Evolutionary conservation across 2,113 vertebrate genomes (phyloP), one percentile per base, ranked within the genome.

Genomic region (Sturnus vulgaris): DNA sequence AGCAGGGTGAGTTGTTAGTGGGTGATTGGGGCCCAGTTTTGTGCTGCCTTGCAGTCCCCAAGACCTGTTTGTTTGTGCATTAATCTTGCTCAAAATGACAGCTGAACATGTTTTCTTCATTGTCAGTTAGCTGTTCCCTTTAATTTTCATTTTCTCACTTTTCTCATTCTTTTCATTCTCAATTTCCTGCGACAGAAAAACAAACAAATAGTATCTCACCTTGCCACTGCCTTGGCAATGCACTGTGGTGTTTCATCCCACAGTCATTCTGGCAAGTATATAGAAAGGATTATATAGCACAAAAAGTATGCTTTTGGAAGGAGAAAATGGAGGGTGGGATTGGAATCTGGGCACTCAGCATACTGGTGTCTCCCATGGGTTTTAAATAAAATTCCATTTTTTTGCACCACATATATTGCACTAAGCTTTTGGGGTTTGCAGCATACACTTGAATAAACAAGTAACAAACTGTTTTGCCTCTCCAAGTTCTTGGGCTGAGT

Each of bases 381-480:
- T 73, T 81, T 91, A 49, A 66, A 65, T 56, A 63, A 76, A 72
- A 87, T 72, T 71, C 28, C 18, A n/a, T 76, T 75, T 75, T 4
- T 71, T 50, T 71, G 46, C 28, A 53, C 14, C 30, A 40, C 11
- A 0, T 37, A 12, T 8, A 28, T 46, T 30, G 10, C 12, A 27
- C 24, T 63, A 72, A 90, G 46, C 42, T 77, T 75, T 82, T 44
- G 24, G 80, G 23, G 66, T 52, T 64, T 53, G 40, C 33, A 35
- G 52, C 0, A 0, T 14, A 24, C 25, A 15, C 56, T 63, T 31
- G 28, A 81, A 73, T 68, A 78, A 70, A 50, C 0, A 6, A 82
- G 35, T 25, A 52, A 52, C 46, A 88, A 76, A 49, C 37, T 63
- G 1, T 10, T 92, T 65, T 57, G 25, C n/a, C 8, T 76, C n/a